Percentiles rank a stretch among this genome's conserved stretches.
phyloP scores from a whole-genome alignment of 2,113 vertebrate species.

The Hassar affinis region DNA sequence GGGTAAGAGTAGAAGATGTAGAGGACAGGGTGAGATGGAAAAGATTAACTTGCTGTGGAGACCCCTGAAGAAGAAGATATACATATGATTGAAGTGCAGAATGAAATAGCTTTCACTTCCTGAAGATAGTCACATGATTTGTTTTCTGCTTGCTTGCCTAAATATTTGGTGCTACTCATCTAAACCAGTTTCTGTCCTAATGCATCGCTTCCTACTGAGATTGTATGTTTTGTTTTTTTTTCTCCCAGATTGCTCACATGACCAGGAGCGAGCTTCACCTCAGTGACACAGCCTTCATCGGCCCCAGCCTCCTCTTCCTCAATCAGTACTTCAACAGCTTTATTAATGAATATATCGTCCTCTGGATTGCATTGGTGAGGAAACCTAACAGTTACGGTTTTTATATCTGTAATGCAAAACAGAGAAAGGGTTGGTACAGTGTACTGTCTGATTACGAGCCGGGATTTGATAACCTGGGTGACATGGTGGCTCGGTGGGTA shows the following conservation, averaged over 20 bases:
- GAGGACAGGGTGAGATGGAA: too few relatives aligned
- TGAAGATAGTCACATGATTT: too few relatives aligned
- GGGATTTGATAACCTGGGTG: neutral
- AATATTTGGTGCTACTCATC: too few relatives aligned
- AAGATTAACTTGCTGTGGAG: too few relatives aligned
- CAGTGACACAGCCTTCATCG: constrained; percentile 90
- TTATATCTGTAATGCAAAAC: too few relatives aligned
- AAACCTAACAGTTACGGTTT: neutral
- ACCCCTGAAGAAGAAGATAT: too few relatives aligned
- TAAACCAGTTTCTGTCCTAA: neutral
- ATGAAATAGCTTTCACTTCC: too few relatives aligned
- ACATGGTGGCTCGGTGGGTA: too few relatives aligned
- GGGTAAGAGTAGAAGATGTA: too few relatives aligned
- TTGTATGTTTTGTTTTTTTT: neutral
- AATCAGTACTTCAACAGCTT: constrained; percentile 97
- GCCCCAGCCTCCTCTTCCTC: constrained; percentile 92
- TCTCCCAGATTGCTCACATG: constrained; percentile 88
- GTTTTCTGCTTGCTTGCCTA: too few relatives aligned
- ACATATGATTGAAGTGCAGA: too few relatives aligned
- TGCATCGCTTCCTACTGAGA: neutral
- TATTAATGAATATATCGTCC: constrained; percentile 87
- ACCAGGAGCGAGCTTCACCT: constrained; percentile 93
- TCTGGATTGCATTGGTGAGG: constrained; percentile 91
- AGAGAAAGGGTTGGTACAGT: neutral
- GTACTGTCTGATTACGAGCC: neutral